Evolutionary conservation across 2,797 vertebrate species (phyloP).

Genomic region (Buphagus erythrorhynchus): DNA sequence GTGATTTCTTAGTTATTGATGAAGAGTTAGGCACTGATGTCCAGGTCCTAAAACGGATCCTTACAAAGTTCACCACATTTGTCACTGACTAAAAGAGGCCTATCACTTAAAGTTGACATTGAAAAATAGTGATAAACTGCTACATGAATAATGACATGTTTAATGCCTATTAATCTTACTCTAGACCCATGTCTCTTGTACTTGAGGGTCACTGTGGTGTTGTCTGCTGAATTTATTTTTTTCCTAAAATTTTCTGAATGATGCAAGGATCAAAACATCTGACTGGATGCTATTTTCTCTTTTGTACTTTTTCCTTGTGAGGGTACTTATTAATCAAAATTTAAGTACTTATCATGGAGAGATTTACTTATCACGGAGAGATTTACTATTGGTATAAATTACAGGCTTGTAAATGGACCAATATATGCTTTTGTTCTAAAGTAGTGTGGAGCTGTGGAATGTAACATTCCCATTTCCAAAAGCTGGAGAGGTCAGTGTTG

Average conservation of each 20-base stretch:
- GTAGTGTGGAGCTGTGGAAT: not conserved
- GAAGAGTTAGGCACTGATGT: conserved; percentile 65
- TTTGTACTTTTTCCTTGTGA: not conserved
- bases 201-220: conserved; percentile 3
- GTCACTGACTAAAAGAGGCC: conserved; percentile 45
- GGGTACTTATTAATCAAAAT: not conserved
- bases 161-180: conserved; percentile 43
- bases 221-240: not conserved
- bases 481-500: not conserved
- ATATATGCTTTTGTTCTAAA: not conserved
- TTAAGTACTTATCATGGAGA: not conserved
- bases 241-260: not conserved
- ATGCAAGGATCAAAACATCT: not conserved
- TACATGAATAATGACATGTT: conserved; percentile 47
- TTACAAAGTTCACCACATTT: conserved; percentile 64
- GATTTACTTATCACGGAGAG: not conserved
- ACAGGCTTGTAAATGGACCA: not conserved
- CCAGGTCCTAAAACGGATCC: conserved; percentile 53
- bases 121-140: conserved; percentile 65
- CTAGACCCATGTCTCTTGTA: not conserved
- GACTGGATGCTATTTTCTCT: not conserved
- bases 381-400: not conserved
- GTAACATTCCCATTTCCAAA: not conserved
- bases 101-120: conserved; percentile 61
- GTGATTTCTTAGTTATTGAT: conserved; percentile 63